These are phyloP conservation scores for Scomber colias DNA, from an alignment of 2,113 vertebrate genomes.

Conservation along the genomic window DNA sequence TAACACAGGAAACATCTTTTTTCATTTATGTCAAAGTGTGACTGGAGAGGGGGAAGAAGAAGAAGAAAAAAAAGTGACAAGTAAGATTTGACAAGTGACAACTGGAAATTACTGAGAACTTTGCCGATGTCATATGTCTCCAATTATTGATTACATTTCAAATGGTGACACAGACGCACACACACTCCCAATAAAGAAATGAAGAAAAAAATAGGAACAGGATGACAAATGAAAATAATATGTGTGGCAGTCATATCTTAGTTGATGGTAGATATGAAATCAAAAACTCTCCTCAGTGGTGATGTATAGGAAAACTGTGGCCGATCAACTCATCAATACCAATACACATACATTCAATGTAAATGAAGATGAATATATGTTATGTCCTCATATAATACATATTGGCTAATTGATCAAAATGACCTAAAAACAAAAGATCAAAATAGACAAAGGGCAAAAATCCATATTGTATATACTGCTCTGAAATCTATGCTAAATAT, in stretches of 20 bases:
- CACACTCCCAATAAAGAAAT: not conserved
- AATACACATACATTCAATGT: no score
- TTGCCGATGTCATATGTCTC: constrained; percentile 38
- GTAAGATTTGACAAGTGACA: constrained; percentile 53
- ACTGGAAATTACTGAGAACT: constrained; percentile 56
- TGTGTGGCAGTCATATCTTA: not conserved
- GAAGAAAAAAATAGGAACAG: not conserved
- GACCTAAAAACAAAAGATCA: no score
- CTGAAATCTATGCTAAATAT: no score
- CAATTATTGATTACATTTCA: constrained; percentile 62
- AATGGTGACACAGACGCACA: constrained; percentile 8
- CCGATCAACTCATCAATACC: no score
- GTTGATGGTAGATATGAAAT: not conserved
- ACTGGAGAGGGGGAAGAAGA: not conserved
- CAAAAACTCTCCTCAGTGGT: no score
- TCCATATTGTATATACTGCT: no score
- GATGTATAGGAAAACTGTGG: no score
- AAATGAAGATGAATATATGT: no score
- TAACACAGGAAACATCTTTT: constrained; percentile 53
- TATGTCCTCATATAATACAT: no score
- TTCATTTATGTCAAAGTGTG: constrained; percentile 38
- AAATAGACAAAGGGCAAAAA: no score
- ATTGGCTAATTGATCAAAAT: no score
- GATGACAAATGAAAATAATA: not conserved
- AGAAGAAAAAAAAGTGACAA: not conserved